Evolutionary conservation across 2,797 vertebrate genomes (phyloP).

Genomic region (Okamejei kenojei): DNA sequence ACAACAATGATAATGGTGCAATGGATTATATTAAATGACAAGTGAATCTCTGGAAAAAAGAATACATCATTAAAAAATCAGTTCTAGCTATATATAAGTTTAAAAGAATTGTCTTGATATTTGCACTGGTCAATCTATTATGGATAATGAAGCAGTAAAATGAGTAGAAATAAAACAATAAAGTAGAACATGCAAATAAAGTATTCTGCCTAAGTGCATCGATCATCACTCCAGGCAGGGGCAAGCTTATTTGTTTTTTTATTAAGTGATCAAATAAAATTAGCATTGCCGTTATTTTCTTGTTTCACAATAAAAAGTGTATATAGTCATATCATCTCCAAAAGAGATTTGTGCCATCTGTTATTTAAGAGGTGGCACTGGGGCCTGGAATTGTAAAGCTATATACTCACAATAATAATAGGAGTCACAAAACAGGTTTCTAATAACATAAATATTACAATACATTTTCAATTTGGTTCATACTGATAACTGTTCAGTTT

Average conservation of each 20-base stretch:
- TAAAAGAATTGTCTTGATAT: conserved; percentile 5
- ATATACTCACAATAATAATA: neutral
- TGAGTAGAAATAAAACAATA: neutral
- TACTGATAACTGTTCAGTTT: neutral
- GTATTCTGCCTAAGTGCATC: neutral
- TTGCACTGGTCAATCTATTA: conserved; percentile 15
- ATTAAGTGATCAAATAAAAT: neutral
- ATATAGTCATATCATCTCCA: neutral
- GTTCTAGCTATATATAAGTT: conserved; percentile 5
- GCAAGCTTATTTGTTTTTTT: neutral
- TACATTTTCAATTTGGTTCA: neutral
- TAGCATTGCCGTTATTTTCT: neutral
- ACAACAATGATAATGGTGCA: conserved; percentile 31
- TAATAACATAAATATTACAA: neutral
- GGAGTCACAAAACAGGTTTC: neutral
- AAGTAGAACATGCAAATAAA: neutral
- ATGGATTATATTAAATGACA: conserved; percentile 29
- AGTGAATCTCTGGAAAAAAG: conserved; percentile 29
- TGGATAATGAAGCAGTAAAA: conserved; percentile 4
- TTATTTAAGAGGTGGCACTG: neutral
- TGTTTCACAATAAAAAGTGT: neutral
- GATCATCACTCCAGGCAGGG: neutral
- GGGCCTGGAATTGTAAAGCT: neutral
- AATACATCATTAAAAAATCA: conserved; percentile 34
- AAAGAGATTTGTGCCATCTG: neutral